Evolutionary conservation across 1,140 invertebrate genomes (phyloP), one percentile per base, ranked within the genome.

Genomic region (Bombus superbus): DNA sequence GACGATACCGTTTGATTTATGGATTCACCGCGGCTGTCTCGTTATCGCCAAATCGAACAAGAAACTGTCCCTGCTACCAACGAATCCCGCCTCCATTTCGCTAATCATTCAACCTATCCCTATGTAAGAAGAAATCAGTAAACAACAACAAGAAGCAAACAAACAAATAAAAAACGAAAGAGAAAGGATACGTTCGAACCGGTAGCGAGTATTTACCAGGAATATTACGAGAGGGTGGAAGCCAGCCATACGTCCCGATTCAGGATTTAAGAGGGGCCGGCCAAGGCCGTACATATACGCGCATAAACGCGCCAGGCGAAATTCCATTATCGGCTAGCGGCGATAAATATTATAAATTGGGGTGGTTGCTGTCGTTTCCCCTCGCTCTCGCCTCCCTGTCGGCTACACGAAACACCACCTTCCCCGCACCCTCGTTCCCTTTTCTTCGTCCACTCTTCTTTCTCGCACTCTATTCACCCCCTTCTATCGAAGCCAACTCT

Each of bases 311-410:
- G 83, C 83, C 77, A 35, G 83, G 86, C 90, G 81, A 94, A 95
- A 94, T 94, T 95, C 93, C 92, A 94, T 94, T 94, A 94, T 94
- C 93, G 89, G 88, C 90, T 93, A 86, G 85, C 85, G 87, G 86
- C 92, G 92, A 95, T 95, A 95, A 94, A 94, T 95, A 94, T 94
- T 94, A 93, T 95, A 94, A 94, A 94, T 93, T 93, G 92, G 88
- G 88, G 80, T 69, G 78, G 66, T 85, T 72, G 75, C 82, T 57
- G 44, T 85, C 72, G 79, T 83, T 81, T 44, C 80, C 80, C 71
- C 66, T 81, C 86, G 59, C 47, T 25, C 81, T 66, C 71, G 32
- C 72, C 32, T 64, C 69, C 62, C 72, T 73, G 64, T 32, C 81
- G 84, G 71, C n/a, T 71, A 72, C 72, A 47, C 85, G 77, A 90